Conservation (phyloP, 2,797 vertebrate species). For the Sebastes itinus region DNA sequence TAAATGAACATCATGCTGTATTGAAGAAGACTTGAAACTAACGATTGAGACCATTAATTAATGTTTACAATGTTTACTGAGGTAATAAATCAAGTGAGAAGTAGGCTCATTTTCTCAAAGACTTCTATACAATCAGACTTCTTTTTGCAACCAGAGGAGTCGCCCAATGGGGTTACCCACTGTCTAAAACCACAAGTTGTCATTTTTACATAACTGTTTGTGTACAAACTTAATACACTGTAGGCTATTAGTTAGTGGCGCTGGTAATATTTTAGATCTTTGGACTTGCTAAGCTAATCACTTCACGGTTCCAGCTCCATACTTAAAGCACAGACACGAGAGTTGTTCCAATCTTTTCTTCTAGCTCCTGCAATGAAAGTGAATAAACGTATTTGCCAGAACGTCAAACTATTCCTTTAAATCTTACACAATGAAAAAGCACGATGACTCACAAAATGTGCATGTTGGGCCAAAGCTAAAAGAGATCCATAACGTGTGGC, state of each 20-base stretch:
- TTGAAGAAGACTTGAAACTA: no score
- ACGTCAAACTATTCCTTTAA: constrained; percentile 7
- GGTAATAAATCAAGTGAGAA: no score
- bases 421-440: neutral
- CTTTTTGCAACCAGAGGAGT: no score
- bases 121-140: no score
- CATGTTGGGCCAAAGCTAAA: neutral
- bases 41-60: no score
- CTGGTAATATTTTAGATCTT: neutral
- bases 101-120: no score
- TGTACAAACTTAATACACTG: neutral
- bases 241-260: neutral
- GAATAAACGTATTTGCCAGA: neutral
- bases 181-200: neutral
- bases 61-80: no score
- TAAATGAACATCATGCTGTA: no score
- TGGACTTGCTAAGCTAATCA: neutral
- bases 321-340: neutral
- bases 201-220: neutral
- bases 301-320: neutral
- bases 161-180: no score
- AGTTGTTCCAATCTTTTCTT: neutral
- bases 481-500: neutral
- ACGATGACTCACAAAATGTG: neutral
- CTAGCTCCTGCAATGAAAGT: neutral